Evolutionary conservation across 2,113 vertebrate species (phyloP), one percentile per base, ranked within the genome.

Genomic region (Pseudopipra pipra): DNA sequence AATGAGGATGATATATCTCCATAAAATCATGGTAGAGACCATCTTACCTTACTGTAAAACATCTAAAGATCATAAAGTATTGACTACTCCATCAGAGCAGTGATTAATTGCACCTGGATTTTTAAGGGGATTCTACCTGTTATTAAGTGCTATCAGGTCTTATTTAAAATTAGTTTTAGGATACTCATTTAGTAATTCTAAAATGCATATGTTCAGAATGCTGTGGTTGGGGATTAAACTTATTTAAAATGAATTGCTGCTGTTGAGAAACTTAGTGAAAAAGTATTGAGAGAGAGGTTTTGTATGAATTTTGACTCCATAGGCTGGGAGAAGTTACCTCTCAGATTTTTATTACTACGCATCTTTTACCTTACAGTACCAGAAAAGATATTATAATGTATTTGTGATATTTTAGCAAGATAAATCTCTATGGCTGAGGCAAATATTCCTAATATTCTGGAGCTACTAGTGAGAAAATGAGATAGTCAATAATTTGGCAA

Each of bases 1-100:
- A 96, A 93, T 89, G 70, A 96, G 35, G 43, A 95, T 68, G 85
- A 96, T 96, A 96, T 93, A 97, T 97, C 87, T 95, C 79, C 41
- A 92, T 90, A 95, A 96, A 94, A 95, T 43, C 51, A 52, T 52
- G 51, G 27, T 46, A 65, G 67, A 93, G 65, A 94, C 93, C 54
- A 90, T 79, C 28, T 79, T 94, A 63, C 41, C 61, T 95, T 68
- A 87, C 68, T 62, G 24, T 85, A 72, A 90, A 91, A 86, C 2
- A 5, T 68, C 68, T 94, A 84, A 93, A 95, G 76, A 95, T 82
- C 74, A 85, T 77, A 96, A 96, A 91, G 17, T 70, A 93, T 65
- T 90, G 86, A 86, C 84, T 95, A 30, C 9, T 55, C 55, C 67
- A 85, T 94, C 86, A 66, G 24, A 67, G n/a, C 28, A 63, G 46